Evolutionary conservation across 2,888 invertebrate species (phyloP).

Genomic region (Eledona agricola): DNA sequence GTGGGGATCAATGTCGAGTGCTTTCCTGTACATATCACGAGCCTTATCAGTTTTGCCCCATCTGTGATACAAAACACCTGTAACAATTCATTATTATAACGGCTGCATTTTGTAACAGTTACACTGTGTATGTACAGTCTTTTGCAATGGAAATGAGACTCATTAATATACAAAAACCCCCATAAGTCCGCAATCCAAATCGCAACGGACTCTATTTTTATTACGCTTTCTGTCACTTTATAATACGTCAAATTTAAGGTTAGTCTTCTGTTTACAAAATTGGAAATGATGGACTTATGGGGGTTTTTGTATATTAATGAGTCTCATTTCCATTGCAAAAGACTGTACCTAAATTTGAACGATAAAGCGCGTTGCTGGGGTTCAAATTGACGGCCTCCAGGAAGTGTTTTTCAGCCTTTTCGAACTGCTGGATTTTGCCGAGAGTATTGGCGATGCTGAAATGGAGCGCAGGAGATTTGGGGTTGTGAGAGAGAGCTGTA

Average conservation of each 20-base stretch:
- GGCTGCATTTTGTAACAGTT: too few relatives aligned
- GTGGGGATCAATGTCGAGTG: slow-evolving; percentile 76
- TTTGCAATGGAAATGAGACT: too few relatives aligned
- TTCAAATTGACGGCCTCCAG: slow-evolving; percentile 73
- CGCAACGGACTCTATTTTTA: too few relatives aligned
- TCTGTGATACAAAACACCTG: slow-evolving; percentile 91
- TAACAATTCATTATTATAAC: slow-evolving; percentile 53
- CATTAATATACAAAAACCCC: too few relatives aligned
- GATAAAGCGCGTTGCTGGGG: slow-evolving; percentile 80
- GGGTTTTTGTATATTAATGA: too few relatives aligned
- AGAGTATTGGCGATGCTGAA: slow-evolving; percentile 90
- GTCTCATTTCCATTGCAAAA: too few relatives aligned
- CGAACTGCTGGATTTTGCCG: slow-evolving; percentile 81
- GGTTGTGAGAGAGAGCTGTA: slow-evolving; percentile 74
- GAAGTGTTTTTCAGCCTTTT: slow-evolving; percentile 84
- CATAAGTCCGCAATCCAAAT: too few relatives aligned
- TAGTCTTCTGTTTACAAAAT: too few relatives aligned
- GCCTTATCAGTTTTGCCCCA: slow-evolving; percentile 84
- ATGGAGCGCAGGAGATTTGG: slow-evolving; percentile 79
- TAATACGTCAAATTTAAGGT: too few relatives aligned
- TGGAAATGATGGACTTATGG: too few relatives aligned
- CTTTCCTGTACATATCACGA: slow-evolving; percentile 76
- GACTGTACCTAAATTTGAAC: slow-evolving; percentile 92
- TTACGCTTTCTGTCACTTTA: too few relatives aligned
- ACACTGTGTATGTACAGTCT: too few relatives aligned